Conservation (phyloP, 2,113 vertebrate species). For the Lanius collurio region DNA sequence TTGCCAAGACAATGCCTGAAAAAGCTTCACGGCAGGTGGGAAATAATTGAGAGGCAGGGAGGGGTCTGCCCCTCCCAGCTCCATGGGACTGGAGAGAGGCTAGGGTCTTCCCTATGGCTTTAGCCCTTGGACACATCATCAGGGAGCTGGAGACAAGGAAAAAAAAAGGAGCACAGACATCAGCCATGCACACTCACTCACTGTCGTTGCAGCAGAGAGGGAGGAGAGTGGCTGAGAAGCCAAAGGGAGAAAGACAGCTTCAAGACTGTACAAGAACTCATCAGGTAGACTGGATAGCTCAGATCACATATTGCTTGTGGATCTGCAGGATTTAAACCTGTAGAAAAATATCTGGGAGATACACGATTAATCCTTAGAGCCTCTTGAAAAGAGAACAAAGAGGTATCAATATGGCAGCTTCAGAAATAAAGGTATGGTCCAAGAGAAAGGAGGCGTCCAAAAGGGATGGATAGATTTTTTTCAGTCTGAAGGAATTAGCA, state of each 20-base stretch:
- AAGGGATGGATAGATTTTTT: neutral
- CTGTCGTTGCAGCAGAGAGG: neutral
- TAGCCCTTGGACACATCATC: fast-evolving
- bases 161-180: neutral
- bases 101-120: neutral
- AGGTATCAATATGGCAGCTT: neutral
- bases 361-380: neutral
- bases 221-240: neutral
- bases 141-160: neutral
- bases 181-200: neutral
- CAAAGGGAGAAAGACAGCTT: neutral
- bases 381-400: neutral
- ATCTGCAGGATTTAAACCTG: neutral
- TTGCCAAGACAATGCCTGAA: conserved; percentile 61
- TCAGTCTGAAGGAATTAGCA: neutral
- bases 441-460: neutral
- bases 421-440: neutral
- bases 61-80: neutral
- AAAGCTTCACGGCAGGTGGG: conserved; percentile 20
- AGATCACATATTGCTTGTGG: neutral
- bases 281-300: neutral
- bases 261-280: neutral
- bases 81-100: fast-evolving
- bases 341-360: neutral
- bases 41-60: neutral